phyloP scores from a whole-genome alignment of 2,888 invertebrate genomes.

The Cryptus armator region DNA sequence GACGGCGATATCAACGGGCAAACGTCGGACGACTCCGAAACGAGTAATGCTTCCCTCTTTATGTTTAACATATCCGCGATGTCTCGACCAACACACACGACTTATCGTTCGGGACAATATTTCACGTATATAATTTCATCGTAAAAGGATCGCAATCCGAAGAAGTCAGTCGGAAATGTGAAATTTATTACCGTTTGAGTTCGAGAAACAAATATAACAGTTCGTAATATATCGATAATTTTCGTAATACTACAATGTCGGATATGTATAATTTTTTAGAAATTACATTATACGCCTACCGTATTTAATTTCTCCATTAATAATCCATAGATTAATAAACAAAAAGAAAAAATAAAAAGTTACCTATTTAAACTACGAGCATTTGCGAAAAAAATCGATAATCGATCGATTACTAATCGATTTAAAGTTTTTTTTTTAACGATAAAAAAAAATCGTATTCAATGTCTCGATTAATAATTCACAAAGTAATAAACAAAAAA shows the following conservation, averaged over 20 bases:
- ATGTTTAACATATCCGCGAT: conserved; percentile 51
- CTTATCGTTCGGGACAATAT: conserved; percentile 37
- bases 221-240: conserved; percentile 22
- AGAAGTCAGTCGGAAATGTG: neutral
- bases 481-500: too few species aligned
- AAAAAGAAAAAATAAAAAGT: too few species aligned
- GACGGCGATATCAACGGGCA: conserved; percentile 68
- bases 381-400: too few species aligned
- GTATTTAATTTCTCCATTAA: too few species aligned
- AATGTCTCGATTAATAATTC: too few species aligned
- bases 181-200: conserved; percentile 35
- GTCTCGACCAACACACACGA: conserved; percentile 23
- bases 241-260: neutral
- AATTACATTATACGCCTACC: too few species aligned
- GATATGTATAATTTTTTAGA: too few species aligned
- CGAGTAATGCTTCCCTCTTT: conserved; percentile 54
- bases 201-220: conserved; percentile 3
- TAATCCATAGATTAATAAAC: too few species aligned
- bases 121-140: conserved; percentile 32
- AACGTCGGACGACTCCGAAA: conserved; percentile 19
- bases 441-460: too few species aligned
- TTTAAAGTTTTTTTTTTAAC: too few species aligned
- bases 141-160: conserved; percentile 23
- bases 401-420: too few species aligned
- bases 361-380: too few species aligned